Base-by-base conservation (phyloP, 2,113 vertebrate species). In the Dendropsophus ebraccatus region DNA sequence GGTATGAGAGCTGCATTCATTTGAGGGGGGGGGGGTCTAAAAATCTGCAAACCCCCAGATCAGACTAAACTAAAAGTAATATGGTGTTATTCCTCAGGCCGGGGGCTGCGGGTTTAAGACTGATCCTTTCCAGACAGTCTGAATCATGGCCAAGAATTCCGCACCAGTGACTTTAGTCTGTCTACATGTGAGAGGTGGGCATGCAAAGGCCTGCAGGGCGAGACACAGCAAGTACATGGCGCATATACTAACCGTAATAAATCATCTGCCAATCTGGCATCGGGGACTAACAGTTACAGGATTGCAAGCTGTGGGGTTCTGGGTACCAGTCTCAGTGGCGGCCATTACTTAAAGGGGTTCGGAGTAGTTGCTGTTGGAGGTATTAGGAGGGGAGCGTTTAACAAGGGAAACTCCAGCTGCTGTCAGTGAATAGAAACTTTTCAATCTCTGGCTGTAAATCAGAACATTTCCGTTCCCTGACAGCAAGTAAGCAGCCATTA, bases 61-160 rank as follows among this genome's bases (percentile, higher is more conserved):
- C n/a, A n/a, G n/a, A n/a, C n/a, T n/a, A n/a, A n/a, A n/a, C n/a
- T n/a, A n/a, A 30, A 76, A 30, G 28, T 77, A 21, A 19, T 41
- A 47, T 47, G 70, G 37, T 13, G 37, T 16, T 2, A 2, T 32
- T 54, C 45, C 11, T 32, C 25, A 21, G 41, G 11, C 19, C 8
- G 54, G 52, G 52, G 76, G 50, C 52, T 30, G 14, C 32, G 37
- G 54, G 58, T 81, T 49, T 37, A n/a, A 13, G 35, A 30, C 11
- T 28, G 78, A 65, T 65, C n/a, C 41, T 37, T 49, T 28, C 32
- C 78, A 81, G 78, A 81, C 78, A 65, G 28, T 65, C 56, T 81
- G 78, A 65, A 81, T 0, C 35, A 4, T 1, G 16, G 78, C 78
- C 78, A 81, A 81, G 41, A 62, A 81, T 81, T 62, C 78, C 56